Base-by-base conservation (phyloP, 2,113 vertebrate genomes). In the Tragelaphus imberbis region DNA sequence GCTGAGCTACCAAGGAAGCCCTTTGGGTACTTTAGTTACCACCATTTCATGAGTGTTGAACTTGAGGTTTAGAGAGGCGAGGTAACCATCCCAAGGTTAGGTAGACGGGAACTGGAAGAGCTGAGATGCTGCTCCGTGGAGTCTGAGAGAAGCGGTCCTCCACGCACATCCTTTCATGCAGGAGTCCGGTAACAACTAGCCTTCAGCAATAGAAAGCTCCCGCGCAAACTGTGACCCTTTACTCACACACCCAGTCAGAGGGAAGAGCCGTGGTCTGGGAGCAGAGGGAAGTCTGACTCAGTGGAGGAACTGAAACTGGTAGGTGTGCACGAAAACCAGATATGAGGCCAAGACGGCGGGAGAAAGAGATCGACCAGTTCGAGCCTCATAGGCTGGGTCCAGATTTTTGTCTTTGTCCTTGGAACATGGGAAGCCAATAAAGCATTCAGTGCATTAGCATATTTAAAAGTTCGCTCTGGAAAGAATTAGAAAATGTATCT, bases 391-490 rank as follows among this genome's bases (percentile, higher is more conserved):
- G 80, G 17, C 4, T 12, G 44, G 10, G 16, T 23, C 11, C 49
- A 85, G n/a, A 40, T 16, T 85, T 85, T 55, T 5, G 53, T 56
- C 58, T 77, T 89, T 77, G 33, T 51, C 59, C 55, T 79, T 21
- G 47, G 30, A 94, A 44, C 59, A 75, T 44, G 5, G 23, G 47
- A 94, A 90, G 25, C 4, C 63, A 96, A 55, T 87, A 25, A 94
- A 58, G 36, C 44, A 21, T 59, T 90, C 44, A 84, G 27, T 1
- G n/a, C 55, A 71, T n/a, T 58, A 30, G 23, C 17, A 44, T 58
- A 56, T 94, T 91, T 44, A 40, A 59, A 88, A 36, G 53, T 96
- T 86, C 15, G 36, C 47, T 91, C 68, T 97, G 82, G 68, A 95
- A 95, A 40, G 28, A 91, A n/a, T 96, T 95, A 91, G 81, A 88